Evolutionary conservation across 2,888 invertebrate species (phyloP).

Genomic region (Eucera pruinosa): DNA sequence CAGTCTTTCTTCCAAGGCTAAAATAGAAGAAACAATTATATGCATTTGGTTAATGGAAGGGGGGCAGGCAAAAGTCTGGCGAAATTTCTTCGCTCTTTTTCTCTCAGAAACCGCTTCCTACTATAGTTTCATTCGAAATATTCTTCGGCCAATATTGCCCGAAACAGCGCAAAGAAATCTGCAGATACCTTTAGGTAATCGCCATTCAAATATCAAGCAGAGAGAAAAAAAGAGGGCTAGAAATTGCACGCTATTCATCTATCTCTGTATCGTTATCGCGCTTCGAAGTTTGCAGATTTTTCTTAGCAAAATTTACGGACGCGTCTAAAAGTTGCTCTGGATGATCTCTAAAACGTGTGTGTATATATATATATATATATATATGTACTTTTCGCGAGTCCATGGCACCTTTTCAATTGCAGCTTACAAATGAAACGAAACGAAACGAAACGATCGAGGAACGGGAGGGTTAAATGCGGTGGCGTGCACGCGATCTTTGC

Average conservation of each 20-base stretch:
- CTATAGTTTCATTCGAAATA: too few species aligned
- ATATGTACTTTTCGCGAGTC: conserved; percentile 39
- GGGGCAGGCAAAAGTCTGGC: too few species aligned
- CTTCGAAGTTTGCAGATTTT: too few species aligned
- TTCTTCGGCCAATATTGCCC: too few species aligned
- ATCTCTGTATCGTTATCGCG: too few species aligned
- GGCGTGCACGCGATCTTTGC: not conserved
- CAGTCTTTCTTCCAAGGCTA: conserved; percentile 69
- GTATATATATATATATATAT: conserved; percentile 13
- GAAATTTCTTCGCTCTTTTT: too few species aligned
- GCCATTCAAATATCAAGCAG: conserved; percentile 23
- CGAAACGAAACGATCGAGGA: conserved; percentile 15
- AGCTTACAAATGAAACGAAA: conserved; percentile 40
- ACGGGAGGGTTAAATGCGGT: conserved; percentile 13
- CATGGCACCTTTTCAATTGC: conserved; percentile 10
- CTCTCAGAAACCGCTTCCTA: not conserved
- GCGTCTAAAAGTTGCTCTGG: too few species aligned
- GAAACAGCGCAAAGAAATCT: not conserved
- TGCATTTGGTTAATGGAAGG: not conserved
- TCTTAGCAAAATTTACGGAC: too few species aligned
- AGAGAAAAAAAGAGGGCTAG: too few species aligned
- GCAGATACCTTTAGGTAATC: conserved; percentile 22
- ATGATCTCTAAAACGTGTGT: too few species aligned
- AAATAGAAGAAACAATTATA: conserved; percentile 67
- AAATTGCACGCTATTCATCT: too few species aligned